Evolutionary conservation across 1,140 invertebrate genomes (phyloP), one percentile per base, ranked within the genome.

Genomic region (Zeugodacus cucurbitae): DNA sequence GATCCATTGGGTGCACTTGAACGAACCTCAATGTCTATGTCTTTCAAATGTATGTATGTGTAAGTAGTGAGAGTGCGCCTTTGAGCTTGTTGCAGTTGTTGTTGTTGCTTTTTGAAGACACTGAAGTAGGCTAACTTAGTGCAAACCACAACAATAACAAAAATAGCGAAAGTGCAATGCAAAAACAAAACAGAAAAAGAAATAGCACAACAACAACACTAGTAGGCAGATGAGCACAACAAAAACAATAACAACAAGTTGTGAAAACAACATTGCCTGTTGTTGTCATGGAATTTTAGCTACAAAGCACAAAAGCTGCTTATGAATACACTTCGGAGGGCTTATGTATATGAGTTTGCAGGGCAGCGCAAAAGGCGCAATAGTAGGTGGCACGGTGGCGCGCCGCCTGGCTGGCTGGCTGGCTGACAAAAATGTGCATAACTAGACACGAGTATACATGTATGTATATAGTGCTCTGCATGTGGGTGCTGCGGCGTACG

Each of bases 1-100:
- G 48, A 86, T 87, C 87, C 87, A 59, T 87, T 67, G 87, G 59
- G 87, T 87, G 87, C 87, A 87, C 87, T 87, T 87, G 87, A 87
- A 62, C 32, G 41, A 87, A 67, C 17, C 87, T 87, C 87, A 87
- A 87, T 87, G 87, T 67, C 87, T 64, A 32, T 87, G 87, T 20
- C 54, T 62, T 57, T 5, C 29, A 48, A 26, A 78, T 78, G 22
- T 29, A n/a, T 78, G 62, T 34, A 2, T 67, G 29, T 67, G 48
- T 54, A 17, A 54, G 48, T 54, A 29, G n/a, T 74, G 67, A 14
- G 34, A 26, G 7, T 82, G 11, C 37, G 74, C 44, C 74, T 82
- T 82, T 82, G 41, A 48, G 41, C 7, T 82, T 48, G 41, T 48
- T 82, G 41, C 0, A 14, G 11, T 41, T 74, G 70, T 59, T 22